Percentiles rank a stretch among this genome's conserved stretches.
Conservation (phyloP, 92 coral and sea anemone species). For the Hydrozoanthus gracilis region DNA sequence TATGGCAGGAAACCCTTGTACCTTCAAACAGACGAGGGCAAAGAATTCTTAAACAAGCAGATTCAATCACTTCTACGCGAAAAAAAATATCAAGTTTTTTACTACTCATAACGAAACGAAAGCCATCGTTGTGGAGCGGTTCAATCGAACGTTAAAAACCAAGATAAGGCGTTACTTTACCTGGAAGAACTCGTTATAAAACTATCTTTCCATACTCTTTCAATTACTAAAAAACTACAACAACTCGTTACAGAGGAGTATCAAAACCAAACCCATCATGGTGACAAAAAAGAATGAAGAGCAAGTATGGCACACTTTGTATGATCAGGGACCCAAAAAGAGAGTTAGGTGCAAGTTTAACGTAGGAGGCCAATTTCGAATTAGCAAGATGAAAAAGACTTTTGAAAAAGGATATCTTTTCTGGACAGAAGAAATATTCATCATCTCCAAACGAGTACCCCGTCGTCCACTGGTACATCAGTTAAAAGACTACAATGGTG, state of each 20-base stretch:
- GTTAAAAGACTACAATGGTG: neutral
- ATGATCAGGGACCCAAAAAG: neutral
- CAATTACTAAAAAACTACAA: neutral
- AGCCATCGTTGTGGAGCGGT: neutral
- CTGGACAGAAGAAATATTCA: neutral
- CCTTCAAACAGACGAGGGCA: too few species aligned
- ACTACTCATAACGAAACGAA: neutral
- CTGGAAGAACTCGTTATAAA: neutral
- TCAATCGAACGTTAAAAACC: too few species aligned
- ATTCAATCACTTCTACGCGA: neutral
- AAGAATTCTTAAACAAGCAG: neutral
- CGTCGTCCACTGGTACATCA: neutral
- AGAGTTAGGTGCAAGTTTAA: slow-evolving; percentile 13
- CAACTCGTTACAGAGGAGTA: too few species aligned
- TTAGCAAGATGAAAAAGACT: too few species aligned
- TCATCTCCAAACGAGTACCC: neutral
- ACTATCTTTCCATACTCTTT: neutral
- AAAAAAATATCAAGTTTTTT: neutral
- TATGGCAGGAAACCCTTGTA: neutral
- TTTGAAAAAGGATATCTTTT: neutral
- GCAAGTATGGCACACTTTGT: slow-evolving; percentile 23
- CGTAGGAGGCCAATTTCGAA: neutral
- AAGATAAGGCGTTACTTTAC: neutral
- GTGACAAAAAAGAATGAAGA: slow-evolving; percentile 27
- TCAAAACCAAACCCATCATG: neutral